Percentiles rank a stretch among this genome's conserved stretches.
Conservation (phyloP, 2,113 vertebrate species). For the Tringa solitaria region DNA sequence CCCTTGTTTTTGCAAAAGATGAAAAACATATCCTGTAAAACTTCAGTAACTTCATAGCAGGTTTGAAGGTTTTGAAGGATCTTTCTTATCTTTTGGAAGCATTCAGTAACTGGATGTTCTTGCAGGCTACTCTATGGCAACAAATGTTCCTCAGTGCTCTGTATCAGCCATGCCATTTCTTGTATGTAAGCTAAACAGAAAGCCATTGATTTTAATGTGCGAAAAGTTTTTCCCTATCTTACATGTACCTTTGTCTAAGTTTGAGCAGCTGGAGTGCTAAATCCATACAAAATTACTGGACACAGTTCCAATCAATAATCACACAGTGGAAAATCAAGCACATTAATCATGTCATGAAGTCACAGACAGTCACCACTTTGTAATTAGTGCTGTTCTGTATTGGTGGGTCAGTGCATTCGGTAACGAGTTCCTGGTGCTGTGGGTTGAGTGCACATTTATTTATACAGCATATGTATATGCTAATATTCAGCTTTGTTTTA, state of each 20-base stretch:
- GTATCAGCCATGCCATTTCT: background rate
- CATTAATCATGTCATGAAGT: slow-evolving; percentile 31
- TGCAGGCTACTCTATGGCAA: background rate
- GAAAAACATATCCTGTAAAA: background rate
- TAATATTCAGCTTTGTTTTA: background rate
- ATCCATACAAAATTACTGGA: background rate
- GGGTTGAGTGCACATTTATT: background rate
- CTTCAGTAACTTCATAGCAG: background rate
- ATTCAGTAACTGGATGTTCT: fast-evolving
- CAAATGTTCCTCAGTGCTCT: background rate
- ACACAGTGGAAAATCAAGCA: background rate
- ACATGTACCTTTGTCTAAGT: background rate
- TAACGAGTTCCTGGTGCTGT: background rate
- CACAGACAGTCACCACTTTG: background rate
- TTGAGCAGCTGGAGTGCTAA: background rate
- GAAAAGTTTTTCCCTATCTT: background rate
- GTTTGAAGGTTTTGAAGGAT: background rate
- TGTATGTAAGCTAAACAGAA: background rate
- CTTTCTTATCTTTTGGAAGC: background rate
- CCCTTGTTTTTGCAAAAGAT: background rate
- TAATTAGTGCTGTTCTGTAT: background rate
- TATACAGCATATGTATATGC: fast-evolving
- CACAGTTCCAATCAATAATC: background rate
- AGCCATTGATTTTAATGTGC: background rate
- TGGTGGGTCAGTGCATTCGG: background rate